phyloP scores from a whole-genome alignment of 2,888 invertebrate genomes.

The Patella pellucida region DNA sequence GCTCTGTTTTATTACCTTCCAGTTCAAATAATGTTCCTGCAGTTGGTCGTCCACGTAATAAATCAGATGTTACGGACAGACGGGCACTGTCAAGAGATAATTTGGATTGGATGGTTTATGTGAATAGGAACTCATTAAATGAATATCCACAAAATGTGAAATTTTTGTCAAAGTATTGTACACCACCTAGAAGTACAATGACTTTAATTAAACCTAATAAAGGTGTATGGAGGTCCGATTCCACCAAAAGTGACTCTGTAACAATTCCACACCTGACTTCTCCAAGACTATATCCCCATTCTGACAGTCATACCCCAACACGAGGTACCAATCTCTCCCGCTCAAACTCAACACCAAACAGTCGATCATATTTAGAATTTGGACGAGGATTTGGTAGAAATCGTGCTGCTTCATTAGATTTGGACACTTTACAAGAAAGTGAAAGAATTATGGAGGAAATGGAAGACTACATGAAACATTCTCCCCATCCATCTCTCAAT shows the following conservation, averaged over 20 bases:
- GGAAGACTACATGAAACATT: constrained; percentile 59
- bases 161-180: constrained; percentile 38
- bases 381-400: constrained; percentile 14
- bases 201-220: constrained; percentile 23
- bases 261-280: neutral
- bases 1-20: neutral
- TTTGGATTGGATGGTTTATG: constrained; percentile 60
- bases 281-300: constrained; percentile 9
- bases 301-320: constrained; percentile 6
- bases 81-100: constrained; percentile 41
- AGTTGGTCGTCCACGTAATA: constrained; percentile 21
- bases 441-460: constrained; percentile 61
- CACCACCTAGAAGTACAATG: constrained; percentile 42
- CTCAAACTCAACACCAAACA: constrained; percentile 35
- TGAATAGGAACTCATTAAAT: constrained; percentile 52
- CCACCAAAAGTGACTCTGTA: constrained; percentile 11
- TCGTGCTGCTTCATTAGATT: constrained; percentile 41
- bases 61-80: constrained; percentile 30
- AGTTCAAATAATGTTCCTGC: neutral
- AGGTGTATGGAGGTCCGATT: neutral
- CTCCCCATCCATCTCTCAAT: constrained; percentile 39
- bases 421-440: constrained; percentile 45
- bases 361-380: constrained; percentile 3
- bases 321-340: constrained; percentile 19
- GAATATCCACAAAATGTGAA: constrained; percentile 21